Conservation (phyloP, 2,113 vertebrate species). For the Lathamus discolor region DNA sequence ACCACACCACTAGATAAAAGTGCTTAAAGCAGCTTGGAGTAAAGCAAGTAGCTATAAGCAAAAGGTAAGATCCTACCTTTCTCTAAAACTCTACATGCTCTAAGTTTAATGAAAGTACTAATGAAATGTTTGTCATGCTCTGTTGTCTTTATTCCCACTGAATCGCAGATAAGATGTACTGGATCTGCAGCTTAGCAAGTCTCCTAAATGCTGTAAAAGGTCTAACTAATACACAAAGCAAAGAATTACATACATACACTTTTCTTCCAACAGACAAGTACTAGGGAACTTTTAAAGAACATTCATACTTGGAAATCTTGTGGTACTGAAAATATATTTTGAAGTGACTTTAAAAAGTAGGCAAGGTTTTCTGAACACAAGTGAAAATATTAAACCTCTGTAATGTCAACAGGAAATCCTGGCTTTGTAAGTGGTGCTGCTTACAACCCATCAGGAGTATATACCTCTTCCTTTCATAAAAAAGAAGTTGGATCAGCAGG, state of each 20-base stretch:
- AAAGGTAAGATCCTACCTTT: not conserved
- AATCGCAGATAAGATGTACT: not conserved
- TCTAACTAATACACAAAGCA: not conserved
- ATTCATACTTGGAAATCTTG: not conserved
- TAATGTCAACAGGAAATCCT: conserved; percentile 78
- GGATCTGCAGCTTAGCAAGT: not conserved
- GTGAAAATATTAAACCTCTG: conserved; percentile 24
- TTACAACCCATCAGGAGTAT: conserved; percentile 81
- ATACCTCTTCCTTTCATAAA: conserved; percentile 89
- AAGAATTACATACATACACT: not conserved
- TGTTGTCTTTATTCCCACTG: not conserved
- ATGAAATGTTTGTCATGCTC: not conserved
- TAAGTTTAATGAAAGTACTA: not conserved
- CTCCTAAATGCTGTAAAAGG: not conserved
- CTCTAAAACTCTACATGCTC: not conserved
- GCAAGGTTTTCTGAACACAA: not conserved
- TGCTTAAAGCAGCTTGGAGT: not conserved
- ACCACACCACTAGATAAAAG: not conserved
- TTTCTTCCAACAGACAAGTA: not conserved
- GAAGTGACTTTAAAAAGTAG: not conserved
- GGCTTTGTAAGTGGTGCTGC: conserved; percentile 69
- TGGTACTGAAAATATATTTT: not conserved
- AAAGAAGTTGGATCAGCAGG: conserved; percentile 92
- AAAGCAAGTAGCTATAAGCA: not conserved
- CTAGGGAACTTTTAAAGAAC: not conserved